Conservation (phyloP, 2,888 invertebrate species). For the Amaurobius ferox region DNA sequence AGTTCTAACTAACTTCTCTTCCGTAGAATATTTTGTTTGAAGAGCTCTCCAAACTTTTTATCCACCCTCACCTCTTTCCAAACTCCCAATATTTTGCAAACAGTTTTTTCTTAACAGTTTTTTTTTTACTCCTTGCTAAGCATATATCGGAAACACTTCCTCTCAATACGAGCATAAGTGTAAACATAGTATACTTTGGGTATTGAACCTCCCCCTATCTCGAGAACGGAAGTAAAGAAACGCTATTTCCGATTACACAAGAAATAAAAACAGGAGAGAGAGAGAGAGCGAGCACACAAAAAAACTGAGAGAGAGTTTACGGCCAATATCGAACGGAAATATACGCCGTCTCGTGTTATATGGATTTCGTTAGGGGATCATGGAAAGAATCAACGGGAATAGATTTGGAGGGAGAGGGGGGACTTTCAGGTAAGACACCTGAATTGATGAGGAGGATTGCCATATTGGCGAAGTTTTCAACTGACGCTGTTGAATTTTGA, state of each 20-base stretch:
- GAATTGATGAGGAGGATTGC: not conserved
- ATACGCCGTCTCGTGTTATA: not conserved
- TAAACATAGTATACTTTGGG: not conserved
- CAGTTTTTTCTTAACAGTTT: too few species aligned
- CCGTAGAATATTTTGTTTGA: too few species aligned
- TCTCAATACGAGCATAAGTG: not conserved
- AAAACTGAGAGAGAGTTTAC: not conserved
- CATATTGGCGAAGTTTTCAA: not conserved
- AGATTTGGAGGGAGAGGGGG: too few species aligned
- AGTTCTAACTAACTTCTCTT: too few species aligned
- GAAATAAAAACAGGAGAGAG: not conserved
- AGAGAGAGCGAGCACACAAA: not conserved
- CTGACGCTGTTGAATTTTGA: too few species aligned
- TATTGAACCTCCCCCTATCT: not conserved
- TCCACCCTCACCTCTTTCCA: too few species aligned
- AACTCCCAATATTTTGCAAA: too few species aligned
- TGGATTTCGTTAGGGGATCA: not conserved
- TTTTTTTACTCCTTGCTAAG: too few species aligned
- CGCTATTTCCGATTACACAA: not conserved
- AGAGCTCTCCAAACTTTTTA: too few species aligned
- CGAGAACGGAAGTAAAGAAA: not conserved
- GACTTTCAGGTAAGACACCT: not conserved
- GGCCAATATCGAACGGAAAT: conserved; percentile 3
- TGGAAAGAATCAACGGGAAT: too few species aligned
- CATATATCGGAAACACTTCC: too few species aligned